A percentile compares a stretch with the other conserved stretches of the same genome.
phyloP scores from a whole-genome alignment of 2,113 vertebrate species.

The Carollia perspicillata region DNA sequence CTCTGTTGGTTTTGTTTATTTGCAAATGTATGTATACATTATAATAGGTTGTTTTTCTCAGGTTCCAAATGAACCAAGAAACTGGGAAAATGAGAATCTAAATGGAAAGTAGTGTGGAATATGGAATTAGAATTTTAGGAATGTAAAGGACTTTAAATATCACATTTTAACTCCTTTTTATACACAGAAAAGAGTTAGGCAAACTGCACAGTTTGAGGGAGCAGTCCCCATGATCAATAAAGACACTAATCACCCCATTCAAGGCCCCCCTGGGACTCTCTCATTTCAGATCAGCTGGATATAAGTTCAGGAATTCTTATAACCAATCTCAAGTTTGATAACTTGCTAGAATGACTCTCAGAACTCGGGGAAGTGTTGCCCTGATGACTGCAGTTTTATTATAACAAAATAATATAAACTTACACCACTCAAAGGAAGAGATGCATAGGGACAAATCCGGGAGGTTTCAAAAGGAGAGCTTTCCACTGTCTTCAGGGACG shows the following conservation, averaged over 20 bases:
- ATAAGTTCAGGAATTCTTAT: not conserved
- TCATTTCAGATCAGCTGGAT: not conserved
- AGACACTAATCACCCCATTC: not conserved
- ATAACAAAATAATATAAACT: not conserved
- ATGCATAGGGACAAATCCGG: not conserved
- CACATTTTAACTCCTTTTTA: not conserved
- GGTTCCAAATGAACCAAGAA: slow-evolving; percentile 23
- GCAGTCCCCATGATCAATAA: not conserved
- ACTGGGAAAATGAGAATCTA: not conserved
- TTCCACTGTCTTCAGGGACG: not conserved
- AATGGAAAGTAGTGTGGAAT: not conserved
- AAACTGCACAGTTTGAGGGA: not conserved
- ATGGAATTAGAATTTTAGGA: not conserved
- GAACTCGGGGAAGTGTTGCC: not conserved
- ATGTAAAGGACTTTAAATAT: not conserved
- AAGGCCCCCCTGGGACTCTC: too few relatives aligned
- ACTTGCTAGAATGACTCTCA: not conserved
- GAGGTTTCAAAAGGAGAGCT: not conserved
- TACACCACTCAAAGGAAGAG: not conserved
- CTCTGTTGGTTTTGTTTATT: slow-evolving; percentile 3
- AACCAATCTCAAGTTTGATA: not conserved
- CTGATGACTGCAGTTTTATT: not conserved
- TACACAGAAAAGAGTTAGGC: not conserved
- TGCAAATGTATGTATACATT: not conserved
- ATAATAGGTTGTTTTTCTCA: not conserved